Evolutionary conservation across 2,797 vertebrate species (phyloP).

Genomic region (Sebastes steindachneri): DNA sequence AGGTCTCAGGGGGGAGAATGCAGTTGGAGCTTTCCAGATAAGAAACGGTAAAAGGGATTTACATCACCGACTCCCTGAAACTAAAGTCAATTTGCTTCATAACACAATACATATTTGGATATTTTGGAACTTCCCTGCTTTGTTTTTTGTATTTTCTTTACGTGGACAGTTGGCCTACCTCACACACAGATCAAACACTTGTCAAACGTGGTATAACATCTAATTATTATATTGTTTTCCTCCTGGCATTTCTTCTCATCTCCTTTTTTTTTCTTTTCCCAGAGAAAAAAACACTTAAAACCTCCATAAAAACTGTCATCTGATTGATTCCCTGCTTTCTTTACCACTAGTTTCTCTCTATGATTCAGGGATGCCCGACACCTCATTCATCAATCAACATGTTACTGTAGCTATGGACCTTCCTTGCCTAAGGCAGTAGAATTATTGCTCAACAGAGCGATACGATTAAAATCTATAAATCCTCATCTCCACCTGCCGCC

Average conservation of each 20-base stretch:
- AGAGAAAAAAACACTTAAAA: neutral
- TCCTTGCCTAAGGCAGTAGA: slow-evolving; percentile 66
- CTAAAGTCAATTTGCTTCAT: slow-evolving; percentile 23
- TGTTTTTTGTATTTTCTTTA: neutral
- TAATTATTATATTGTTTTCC: neutral
- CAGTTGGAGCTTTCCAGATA: slow-evolving; percentile 51
- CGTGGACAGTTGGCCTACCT: neutral
- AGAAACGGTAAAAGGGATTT: slow-evolving; percentile 63
- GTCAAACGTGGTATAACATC: neutral
- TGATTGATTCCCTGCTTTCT: neutral
- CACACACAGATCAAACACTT: neutral
- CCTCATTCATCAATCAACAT: slow-evolving; percentile 61
- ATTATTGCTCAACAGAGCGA: slow-evolving; percentile 81
- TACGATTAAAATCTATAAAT: slow-evolving; percentile 85
- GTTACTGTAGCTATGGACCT: slow-evolving; percentile 39
- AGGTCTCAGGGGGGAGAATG: slow-evolving; percentile 33
- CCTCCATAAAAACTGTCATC: neutral
- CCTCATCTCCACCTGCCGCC: slow-evolving; percentile 81
- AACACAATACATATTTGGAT: slow-evolving; percentile 12
- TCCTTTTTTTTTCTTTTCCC: neutral
- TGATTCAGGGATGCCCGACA: slow-evolving; percentile 33
- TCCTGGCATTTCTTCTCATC: neutral
- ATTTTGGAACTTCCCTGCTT: slow-evolving; percentile 36
- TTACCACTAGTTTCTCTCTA: neutral
- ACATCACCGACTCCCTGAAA: slow-evolving; percentile 17